A percentile compares a stretch with the other conserved stretches of the same genome.
These are phyloP conservation scores for Ceriagrion tenellum DNA, from an alignment of 2,888 invertebrate species.

Conservation along the genomic window DNA sequence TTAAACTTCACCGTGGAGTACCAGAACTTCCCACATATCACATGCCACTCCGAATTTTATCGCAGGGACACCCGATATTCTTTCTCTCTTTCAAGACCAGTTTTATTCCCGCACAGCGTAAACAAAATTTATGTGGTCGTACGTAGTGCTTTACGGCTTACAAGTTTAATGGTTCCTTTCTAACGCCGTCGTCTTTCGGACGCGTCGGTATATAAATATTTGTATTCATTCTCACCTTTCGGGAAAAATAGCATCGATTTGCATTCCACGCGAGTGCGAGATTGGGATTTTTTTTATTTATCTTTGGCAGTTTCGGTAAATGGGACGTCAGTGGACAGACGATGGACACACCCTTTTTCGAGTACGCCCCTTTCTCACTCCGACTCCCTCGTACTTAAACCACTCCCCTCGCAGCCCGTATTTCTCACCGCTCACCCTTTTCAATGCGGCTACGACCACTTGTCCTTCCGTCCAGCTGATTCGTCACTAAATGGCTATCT, in stretches of 20 bases:
- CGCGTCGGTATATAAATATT: background rate
- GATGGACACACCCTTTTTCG: background rate
- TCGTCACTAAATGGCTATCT: too few relatives aligned
- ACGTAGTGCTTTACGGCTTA: background rate
- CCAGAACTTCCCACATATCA: background rate
- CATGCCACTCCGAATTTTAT: background rate
- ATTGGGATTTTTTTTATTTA: background rate
- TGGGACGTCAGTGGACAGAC: background rate
- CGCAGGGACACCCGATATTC: background rate
- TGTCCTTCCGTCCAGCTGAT: too few relatives aligned
- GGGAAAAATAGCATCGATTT: background rate
- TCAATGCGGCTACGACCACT: too few relatives aligned
- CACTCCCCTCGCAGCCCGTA: background rate
- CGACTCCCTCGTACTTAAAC: background rate
- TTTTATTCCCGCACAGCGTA: background rate
- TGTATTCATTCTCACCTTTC: slow-evolving; percentile 7
- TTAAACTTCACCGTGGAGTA: background rate
- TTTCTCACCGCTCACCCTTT: too few relatives aligned
- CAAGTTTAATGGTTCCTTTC: background rate
- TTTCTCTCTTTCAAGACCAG: background rate
- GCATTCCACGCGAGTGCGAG: background rate
- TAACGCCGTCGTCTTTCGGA: background rate
- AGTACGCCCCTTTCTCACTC: background rate
- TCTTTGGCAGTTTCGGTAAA: background rate
- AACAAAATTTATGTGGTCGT: background rate